phyloP scores from a whole-genome alignment of 2,888 invertebrate species.

The Creontiades dilutus region DNA sequence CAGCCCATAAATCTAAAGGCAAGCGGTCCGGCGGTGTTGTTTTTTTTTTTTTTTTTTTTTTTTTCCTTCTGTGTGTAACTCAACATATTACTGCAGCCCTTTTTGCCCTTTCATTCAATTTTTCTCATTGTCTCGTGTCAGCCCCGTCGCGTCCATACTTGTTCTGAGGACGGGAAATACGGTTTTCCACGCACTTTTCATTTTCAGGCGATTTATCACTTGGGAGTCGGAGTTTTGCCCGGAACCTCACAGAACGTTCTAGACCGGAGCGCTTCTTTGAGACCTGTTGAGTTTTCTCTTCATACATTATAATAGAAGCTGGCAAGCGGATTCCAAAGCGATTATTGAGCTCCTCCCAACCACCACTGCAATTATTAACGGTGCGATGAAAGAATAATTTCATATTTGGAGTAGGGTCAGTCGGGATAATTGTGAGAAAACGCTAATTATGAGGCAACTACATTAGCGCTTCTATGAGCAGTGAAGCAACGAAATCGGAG shows the following conservation, averaged over 20 bases:
- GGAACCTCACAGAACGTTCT: background rate
- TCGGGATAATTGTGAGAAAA: too few species aligned
- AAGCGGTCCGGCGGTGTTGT: background rate
- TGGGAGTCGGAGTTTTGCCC: background rate
- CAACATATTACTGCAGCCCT: slow-evolving; percentile 12
- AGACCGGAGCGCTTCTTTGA: background rate
- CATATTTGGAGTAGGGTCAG: too few species aligned
- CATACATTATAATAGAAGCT: background rate
- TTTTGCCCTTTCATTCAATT: slow-evolving; percentile 8
- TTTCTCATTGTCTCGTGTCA: background rate
- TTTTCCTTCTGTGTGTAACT: background rate
- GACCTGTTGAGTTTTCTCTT: background rate
- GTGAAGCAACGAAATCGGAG: too few species aligned
- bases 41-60: too few species aligned
- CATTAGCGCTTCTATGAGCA: too few species aligned
- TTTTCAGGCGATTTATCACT: background rate
- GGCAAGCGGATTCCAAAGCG: slow-evolving; percentile 14
- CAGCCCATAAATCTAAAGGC: background rate
- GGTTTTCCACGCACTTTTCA: background rate
- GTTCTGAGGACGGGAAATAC: background rate
- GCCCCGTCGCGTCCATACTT: background rate
- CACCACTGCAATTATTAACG: background rate
- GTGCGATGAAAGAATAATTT: background rate
- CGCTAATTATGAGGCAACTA: too few species aligned
- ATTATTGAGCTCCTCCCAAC: background rate